Percentiles rank a stretch among this genome's conserved stretches.
phyloP scores from a whole-genome alignment of 2,888 invertebrate species.

The Petrophora chlorosata region DNA sequence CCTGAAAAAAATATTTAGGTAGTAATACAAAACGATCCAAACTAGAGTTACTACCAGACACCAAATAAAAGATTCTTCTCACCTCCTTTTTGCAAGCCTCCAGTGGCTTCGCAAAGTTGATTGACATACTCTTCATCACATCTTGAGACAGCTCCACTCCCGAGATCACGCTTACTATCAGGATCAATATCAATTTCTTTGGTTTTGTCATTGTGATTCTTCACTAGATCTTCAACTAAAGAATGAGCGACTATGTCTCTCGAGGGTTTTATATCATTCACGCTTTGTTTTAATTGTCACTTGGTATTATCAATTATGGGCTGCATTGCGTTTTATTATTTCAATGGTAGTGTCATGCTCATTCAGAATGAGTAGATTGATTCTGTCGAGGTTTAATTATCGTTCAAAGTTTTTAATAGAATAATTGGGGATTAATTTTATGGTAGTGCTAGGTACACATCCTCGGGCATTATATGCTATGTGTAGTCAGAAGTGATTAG shows the following conservation, averaged over 20 bases:
- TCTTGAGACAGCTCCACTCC: conserved; percentile 32
- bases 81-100: conserved; percentile 35
- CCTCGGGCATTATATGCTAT: neutral
- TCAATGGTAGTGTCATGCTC: conserved; percentile 10
- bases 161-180: conserved; percentile 17
- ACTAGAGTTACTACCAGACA: too few relatives aligned
- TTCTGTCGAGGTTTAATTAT: conserved; percentile 2
- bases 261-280: conserved; percentile 26
- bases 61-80: too few relatives aligned
- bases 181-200: conserved; percentile 14
- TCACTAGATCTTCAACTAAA: neutral
- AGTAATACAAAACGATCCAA: too few relatives aligned
- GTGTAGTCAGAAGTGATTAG: neutral
- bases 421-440: neutral
- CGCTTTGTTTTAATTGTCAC: conserved; percentile 13
- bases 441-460: neutral
- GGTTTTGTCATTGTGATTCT: conserved; percentile 10
- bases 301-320: conserved; percentile 10
- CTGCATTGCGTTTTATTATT: conserved; percentile 9
- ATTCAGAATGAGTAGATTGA: conserved; percentile 2
- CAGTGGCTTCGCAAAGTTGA: conserved; percentile 37
- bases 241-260: neutral
- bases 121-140: conserved; percentile 34
- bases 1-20: too few relatives aligned
- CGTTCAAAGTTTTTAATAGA: neutral